Evolutionary conservation across 2,888 invertebrate species (phyloP).

Genomic region (Callimorpha dominula): DNA sequence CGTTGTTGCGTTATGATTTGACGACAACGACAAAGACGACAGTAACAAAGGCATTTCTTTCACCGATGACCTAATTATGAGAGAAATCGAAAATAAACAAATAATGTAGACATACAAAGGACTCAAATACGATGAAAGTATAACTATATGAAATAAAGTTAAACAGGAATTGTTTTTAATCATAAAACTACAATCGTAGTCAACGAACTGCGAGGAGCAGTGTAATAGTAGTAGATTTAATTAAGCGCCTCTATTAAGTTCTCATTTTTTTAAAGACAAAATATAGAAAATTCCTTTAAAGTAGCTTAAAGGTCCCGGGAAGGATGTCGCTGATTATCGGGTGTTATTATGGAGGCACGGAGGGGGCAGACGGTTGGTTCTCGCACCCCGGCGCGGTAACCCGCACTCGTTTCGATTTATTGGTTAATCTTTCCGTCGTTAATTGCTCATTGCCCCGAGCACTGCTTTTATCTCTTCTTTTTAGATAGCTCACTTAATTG

Average conservation of each 20-base stretch:
- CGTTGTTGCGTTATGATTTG: slow-evolving; percentile 33
- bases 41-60: slow-evolving; percentile 31
- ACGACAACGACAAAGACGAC: not conserved
- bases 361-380: slow-evolving; percentile 22
- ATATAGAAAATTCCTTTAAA: slow-evolving; percentile 62
- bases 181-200: slow-evolving; percentile 7
- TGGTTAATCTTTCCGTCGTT: slow-evolving; percentile 62
- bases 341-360: slow-evolving; percentile 63
- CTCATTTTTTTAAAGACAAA: slow-evolving; percentile 45
- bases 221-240: slow-evolving; percentile 35
- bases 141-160: no score
- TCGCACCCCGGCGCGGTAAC: slow-evolving; percentile 42
- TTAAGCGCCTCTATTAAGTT: slow-evolving; percentile 46
- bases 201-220: slow-evolving; percentile 7
- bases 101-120: not conserved
- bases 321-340: slow-evolving; percentile 79
- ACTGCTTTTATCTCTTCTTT: slow-evolving; percentile 60
- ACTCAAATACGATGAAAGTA: not conserved
- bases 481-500: slow-evolving; percentile 63
- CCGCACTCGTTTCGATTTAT: slow-evolving; percentile 59
- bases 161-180: slow-evolving; percentile 1
- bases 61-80: slow-evolving; percentile 29
- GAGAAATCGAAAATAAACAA: slow-evolving; percentile 25
- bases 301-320: slow-evolving; percentile 66
- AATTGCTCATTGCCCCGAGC: slow-evolving; percentile 61